These are phyloP conservation scores for Perizoma flavofasciatum DNA, from an alignment of 2,888 invertebrate genomes.

Conservation along the genomic window DNA sequence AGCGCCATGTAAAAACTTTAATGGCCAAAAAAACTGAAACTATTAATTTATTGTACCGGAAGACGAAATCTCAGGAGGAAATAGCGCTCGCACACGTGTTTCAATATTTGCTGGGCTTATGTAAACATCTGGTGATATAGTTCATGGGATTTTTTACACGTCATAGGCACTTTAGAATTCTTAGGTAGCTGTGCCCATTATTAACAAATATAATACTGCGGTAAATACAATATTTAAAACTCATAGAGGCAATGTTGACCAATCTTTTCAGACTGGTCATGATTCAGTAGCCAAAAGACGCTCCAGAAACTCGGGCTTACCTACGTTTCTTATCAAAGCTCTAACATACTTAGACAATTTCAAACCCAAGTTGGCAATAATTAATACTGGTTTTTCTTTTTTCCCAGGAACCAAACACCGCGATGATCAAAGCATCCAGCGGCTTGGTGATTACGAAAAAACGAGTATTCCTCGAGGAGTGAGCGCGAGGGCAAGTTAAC, in stretches of 20 bases:
- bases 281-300: no score
- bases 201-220: no score
- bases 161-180: constrained; percentile 36
- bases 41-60: constrained; percentile 81
- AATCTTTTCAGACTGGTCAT: no score
- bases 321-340: constrained; percentile 34
- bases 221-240: no score
- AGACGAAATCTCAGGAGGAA: constrained; percentile 83
- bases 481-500: constrained; percentile 75
- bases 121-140: constrained; percentile 76
- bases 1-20: constrained; percentile 66
- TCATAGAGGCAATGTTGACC: no score
- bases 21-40: constrained; percentile 66
- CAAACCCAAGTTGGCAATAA: constrained; percentile 26
- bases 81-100: constrained; percentile 79
- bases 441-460: constrained; percentile 81
- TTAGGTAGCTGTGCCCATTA: constrained; percentile 17
- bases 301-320: no score
- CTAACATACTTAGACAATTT: constrained; percentile 31
- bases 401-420: constrained; percentile 75
- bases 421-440: constrained; percentile 79
- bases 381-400: constrained; percentile 58
- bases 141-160: constrained; percentile 52
- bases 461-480: constrained; percentile 74
- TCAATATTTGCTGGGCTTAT: constrained; percentile 80